phyloP scores from a whole-genome alignment of 2,797 vertebrate species.

The Aphelocoma californica region DNA sequence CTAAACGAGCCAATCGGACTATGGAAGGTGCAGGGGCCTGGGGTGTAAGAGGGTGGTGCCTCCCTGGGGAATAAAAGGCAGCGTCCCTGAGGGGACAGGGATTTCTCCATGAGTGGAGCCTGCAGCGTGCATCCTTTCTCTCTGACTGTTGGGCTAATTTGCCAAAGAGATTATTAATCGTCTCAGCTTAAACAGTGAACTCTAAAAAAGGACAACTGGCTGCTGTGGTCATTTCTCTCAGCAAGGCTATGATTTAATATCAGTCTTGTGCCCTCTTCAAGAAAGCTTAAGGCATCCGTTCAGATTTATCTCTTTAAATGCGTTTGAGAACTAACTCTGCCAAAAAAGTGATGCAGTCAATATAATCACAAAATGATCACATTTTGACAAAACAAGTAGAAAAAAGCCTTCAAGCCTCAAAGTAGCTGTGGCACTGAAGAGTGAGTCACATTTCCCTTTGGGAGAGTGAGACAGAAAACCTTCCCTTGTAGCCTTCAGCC shows the following conservation, averaged over 20 bases:
- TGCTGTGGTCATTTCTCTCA: too few species aligned
- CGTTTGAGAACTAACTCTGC: background rate
- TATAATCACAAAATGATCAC: background rate
- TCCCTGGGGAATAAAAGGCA: too few species aligned
- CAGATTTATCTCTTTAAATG: background rate
- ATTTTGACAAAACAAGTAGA: background rate
- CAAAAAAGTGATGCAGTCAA: background rate
- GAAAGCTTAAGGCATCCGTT: background rate
- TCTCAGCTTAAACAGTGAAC: too few species aligned
- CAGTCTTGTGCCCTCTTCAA: background rate
- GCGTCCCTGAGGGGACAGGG: too few species aligned
- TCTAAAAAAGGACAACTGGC: too few species aligned
- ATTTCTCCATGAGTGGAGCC: too few species aligned
- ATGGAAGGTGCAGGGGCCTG: too few species aligned
- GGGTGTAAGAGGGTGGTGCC: too few species aligned
- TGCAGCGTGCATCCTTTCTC: too few species aligned
- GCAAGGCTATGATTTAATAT: background rate
- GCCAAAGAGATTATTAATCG: too few species aligned
- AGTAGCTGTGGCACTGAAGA: background rate
- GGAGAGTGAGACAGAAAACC: background rate
- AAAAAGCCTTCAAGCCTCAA: background rate
- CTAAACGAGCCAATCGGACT: too few species aligned
- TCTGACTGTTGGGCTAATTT: too few species aligned
- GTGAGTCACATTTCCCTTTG: constrained; percentile 38
- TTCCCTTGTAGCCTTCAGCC: background rate